These are phyloP conservation scores for Euleptes europaea DNA, from an alignment of 2,113 vertebrate species.

Conservation along the genomic window DNA sequence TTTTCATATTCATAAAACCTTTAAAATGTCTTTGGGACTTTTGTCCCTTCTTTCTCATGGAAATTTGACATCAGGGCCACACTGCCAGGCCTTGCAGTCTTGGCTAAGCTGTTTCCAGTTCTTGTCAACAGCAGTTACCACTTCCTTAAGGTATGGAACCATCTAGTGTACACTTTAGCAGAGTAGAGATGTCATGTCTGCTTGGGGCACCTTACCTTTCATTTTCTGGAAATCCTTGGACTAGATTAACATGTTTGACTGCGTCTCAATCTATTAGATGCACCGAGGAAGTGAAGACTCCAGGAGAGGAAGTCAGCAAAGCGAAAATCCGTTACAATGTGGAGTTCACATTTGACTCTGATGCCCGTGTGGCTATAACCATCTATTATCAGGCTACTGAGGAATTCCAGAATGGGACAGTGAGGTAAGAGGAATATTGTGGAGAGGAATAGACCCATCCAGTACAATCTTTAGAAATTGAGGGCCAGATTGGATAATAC, in stretches of 20 bases:
- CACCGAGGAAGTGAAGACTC: conserved; percentile 88
- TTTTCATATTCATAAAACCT: background rate
- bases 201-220: background rate
- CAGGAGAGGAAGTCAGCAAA: conserved; percentile 81
- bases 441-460: background rate
- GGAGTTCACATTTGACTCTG: conserved; percentile 96
- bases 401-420: conserved; percentile 93
- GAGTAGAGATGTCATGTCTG: background rate
- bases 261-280: conserved; percentile 75
- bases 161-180: background rate
- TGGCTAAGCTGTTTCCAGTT: background rate
- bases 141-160: background rate
- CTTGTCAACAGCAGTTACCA: background rate
- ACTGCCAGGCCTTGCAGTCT: background rate
- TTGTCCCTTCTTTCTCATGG: background rate
- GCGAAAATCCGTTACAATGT: conserved; percentile 90
- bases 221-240: background rate
- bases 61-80: background rate
- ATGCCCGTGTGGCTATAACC: conserved; percentile 92
- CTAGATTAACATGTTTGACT: background rate
- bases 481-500: background rate
- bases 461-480: background rate
- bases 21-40: background rate
- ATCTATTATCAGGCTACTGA: conserved; percentile 97
- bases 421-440: conserved; percentile 77